Conservation (phyloP, 2,113 vertebrate genomes). For the Lophura nycthemera region DNA sequence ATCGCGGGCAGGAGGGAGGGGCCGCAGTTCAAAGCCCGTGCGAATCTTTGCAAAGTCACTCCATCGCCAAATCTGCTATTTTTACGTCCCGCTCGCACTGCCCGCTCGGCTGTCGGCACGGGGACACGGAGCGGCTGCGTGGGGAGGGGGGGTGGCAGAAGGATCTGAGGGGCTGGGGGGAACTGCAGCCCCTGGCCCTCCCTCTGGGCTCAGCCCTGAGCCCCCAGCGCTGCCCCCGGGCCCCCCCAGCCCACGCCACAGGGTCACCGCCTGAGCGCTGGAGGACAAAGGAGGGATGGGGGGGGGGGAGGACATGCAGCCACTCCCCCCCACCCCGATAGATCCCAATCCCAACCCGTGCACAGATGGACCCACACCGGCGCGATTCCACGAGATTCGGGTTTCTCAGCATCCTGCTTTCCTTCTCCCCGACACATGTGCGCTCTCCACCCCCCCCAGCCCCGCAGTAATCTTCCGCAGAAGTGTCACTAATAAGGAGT, state of each 20-base stretch:
- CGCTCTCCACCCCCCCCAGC: neutral
- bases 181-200: no score
- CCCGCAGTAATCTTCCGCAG: neutral
- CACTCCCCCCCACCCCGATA: neutral
- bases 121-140: no score
- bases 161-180: no score
- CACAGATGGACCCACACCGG: no score
- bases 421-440: neutral
- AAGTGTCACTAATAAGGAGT: neutral
- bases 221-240: no score
- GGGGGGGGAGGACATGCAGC: no score
- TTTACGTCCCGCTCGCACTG: neutral
- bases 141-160: no score
- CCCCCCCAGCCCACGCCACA: no score
- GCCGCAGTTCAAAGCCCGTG: neutral
- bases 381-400: neutral
- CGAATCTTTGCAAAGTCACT: neutral
- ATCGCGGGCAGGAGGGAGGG: neutral
- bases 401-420: neutral
- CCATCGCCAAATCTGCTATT: neutral
- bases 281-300: no score
- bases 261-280: no score
- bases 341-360: neutral
- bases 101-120: neutral
- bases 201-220: neutral